Percentiles rank a stretch among this genome's conserved stretches.
These are phyloP conservation scores for Lepus oiostolus DNA, from an alignment of 2,797 vertebrate species.

Conservation along the genomic window DNA sequence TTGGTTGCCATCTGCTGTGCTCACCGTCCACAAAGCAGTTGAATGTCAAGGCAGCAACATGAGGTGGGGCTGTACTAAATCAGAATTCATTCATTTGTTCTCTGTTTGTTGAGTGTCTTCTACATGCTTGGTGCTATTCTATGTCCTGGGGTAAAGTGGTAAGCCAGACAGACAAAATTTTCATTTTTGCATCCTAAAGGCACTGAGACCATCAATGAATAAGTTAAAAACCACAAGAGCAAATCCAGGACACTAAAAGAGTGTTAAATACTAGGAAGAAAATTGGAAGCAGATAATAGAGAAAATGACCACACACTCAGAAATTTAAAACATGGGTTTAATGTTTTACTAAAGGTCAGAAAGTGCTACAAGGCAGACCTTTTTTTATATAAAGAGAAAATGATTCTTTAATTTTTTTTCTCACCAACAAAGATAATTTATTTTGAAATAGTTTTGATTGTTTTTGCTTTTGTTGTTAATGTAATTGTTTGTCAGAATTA, in stretches of 20 bases:
- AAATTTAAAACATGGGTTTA: neutral
- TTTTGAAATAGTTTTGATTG: neutral
- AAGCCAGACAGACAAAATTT: neutral
- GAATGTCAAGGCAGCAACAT: neutral
- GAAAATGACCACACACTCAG: slow-evolving; percentile 36
- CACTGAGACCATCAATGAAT: neutral
- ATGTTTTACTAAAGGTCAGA: slow-evolving; percentile 47
- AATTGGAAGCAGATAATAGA: slow-evolving; percentile 39
- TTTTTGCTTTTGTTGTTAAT: neutral
- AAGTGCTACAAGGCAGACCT: neutral
- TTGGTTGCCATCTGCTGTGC: neutral
- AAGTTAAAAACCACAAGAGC: neutral
- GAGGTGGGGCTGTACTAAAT: neutral
- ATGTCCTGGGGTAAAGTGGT: neutral
- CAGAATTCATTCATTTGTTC: neutral
- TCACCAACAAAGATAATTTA: neutral
- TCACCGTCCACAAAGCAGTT: neutral
- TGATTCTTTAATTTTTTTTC: neutral
- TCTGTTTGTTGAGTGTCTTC: neutral
- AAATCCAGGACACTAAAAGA: neutral
- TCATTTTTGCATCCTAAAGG: slow-evolving; percentile 35
- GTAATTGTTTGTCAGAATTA: slow-evolving; percentile 19
- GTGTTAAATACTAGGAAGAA: slow-evolving; percentile 12
- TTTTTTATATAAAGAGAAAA: no score
- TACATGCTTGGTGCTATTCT: neutral